Conservation (phyloP, 2,113 vertebrate genomes). For the Trogon melanurus region DNA sequence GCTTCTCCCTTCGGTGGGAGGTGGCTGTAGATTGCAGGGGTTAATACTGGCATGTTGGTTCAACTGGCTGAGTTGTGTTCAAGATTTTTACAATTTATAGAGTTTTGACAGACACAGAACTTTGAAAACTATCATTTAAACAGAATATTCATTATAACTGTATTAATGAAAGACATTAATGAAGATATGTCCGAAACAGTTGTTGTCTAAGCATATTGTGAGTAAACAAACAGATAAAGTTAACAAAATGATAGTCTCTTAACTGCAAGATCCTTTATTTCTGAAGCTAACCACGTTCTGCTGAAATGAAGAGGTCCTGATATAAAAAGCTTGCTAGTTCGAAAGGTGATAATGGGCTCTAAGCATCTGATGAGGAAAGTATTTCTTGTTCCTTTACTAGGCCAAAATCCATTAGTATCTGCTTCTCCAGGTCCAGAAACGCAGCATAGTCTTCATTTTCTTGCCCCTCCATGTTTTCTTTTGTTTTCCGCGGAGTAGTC, state of each 20-base stretch:
- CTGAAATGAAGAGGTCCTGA: neutral
- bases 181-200: neutral
- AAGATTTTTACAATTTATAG: neutral
- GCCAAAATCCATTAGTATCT: constrained; percentile 57
- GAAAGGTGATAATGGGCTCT: neutral
- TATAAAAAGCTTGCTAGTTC: neutral
- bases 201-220: neutral
- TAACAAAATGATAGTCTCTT: neutral
- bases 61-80: neutral
- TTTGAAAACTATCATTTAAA: neutral
- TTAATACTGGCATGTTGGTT: neutral
- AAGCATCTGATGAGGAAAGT: neutral
- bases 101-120: neutral
- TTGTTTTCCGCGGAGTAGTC: constrained; percentile 30
- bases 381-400: constrained; percentile 11
- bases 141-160: neutral
- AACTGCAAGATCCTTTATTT: neutral
- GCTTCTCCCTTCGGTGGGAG: neutral
- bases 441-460: constrained; percentile 52
- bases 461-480: constrained; percentile 64
- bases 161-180: neutral
- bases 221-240: neutral
- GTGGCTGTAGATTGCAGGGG: neutral
- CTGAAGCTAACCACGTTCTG: neutral
- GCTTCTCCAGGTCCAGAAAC: constrained; percentile 72